A percentile compares a stretch with the other conserved stretches of the same genome.
Conservation (phyloP, 35 echinoderm and acorn worm genomes). For the Ptychodera flava region DNA sequence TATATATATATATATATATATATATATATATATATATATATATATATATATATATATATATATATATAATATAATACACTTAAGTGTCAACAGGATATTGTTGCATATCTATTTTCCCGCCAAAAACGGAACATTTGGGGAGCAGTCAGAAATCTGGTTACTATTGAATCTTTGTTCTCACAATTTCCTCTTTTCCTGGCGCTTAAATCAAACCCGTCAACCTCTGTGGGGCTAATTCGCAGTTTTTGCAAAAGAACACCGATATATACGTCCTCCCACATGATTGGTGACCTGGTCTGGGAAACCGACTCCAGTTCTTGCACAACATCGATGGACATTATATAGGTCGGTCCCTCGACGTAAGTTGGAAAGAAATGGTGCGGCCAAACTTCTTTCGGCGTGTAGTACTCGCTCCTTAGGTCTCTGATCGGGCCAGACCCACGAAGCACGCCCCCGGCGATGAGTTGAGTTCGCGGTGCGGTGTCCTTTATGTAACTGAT, state of each 20-base stretch:
- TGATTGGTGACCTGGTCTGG: neutral
- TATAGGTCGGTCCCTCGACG: slow-evolving; percentile 28
- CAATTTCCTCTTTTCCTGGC: neutral
- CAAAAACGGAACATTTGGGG: neutral
- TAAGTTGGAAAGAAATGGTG: neutral
- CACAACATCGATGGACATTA: slow-evolving; percentile 18
- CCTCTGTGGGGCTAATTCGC: neutral
- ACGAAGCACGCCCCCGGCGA: neutral
- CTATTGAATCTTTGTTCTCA: neutral
- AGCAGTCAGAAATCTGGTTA: neutral
- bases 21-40: too few species aligned
- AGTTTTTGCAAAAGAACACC: neutral
- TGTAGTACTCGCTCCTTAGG: slow-evolving; percentile 17
- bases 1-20: too few species aligned
- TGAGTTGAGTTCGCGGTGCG: neutral
- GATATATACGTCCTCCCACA: neutral
- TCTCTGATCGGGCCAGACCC: neutral
- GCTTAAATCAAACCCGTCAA: neutral
- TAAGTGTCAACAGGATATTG: neutral
- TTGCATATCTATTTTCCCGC: neutral
- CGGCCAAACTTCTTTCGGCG: slow-evolving; percentile 15
- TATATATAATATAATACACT: too few species aligned
- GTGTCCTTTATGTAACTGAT: neutral
- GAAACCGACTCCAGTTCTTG: neutral
- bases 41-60: too few species aligned